Evolutionary conservation across 1,140 invertebrate genomes (phyloP).

Genomic region (Melanaphis sacchari): DNA sequence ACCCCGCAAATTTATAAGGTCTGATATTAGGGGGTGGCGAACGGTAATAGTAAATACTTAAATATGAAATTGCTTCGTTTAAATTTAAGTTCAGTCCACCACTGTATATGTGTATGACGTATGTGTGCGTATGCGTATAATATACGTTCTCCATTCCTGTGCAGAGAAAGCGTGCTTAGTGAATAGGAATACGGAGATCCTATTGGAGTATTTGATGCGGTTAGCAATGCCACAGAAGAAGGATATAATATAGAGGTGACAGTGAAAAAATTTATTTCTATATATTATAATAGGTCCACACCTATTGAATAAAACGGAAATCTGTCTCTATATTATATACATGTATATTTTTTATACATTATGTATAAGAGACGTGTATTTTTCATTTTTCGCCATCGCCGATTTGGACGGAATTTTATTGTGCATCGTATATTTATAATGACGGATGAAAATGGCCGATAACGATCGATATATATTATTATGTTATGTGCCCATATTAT

Average conservation of each 20-base stretch:
- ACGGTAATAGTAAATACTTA: no score
- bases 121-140: not conserved
- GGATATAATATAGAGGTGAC: not conserved
- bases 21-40: no score
- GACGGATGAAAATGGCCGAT: not conserved
- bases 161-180: not conserved
- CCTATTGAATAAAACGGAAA: conserved; percentile 13
- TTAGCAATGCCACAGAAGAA: not conserved
- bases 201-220: not conserved
- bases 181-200: not conserved
- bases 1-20: no score
- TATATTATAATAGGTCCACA: not conserved
- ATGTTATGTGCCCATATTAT: not conserved
- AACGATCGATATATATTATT: not conserved
- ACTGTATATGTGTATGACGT: no score
- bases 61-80: no score
- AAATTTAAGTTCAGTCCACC: no score
- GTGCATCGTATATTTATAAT: conserved; percentile 8
- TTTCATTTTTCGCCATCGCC: not conserved
- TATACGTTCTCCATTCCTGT: not conserved
- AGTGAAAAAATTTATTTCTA: not conserved
- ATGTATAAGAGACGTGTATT: not conserved
- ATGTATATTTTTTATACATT: no score
- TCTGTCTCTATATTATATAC: not conserved
- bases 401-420: not conserved